Conservation (phyloP, 2,888 invertebrate genomes). For the Campoplex nolae region DNA sequence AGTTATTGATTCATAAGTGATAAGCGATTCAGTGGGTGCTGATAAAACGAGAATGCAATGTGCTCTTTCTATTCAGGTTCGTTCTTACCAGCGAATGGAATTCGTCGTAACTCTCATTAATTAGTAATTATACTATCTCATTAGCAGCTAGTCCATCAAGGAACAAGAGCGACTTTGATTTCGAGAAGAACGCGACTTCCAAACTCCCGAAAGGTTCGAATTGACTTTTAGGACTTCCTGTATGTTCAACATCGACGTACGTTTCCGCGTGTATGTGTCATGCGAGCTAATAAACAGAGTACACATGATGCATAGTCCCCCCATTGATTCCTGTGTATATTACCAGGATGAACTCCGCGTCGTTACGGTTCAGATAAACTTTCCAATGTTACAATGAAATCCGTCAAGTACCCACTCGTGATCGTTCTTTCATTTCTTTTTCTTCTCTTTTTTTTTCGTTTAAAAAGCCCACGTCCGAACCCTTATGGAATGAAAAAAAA, state of each 20-base stretch:
- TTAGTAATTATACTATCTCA: no score
- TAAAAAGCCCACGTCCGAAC: background rate
- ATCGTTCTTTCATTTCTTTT: background rate
- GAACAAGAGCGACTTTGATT: background rate
- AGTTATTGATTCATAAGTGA: background rate
- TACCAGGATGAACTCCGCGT: slow-evolving; percentile 20
- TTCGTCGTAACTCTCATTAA: background rate
- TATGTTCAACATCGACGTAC: background rate
- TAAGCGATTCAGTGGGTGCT: background rate
- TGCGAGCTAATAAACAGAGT: slow-evolving; percentile 32
- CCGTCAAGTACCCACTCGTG: background rate
- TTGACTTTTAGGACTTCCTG: slow-evolving; percentile 12
- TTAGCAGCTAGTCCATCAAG: no score
- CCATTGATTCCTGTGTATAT: slow-evolving; percentile 6
- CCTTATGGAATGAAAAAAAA: background rate
- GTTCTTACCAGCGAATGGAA: background rate
- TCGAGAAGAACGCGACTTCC: background rate
- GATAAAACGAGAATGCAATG: background rate
- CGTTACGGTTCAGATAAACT: slow-evolving; percentile 34
- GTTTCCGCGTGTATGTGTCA: slow-evolving; percentile 13
- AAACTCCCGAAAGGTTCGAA: background rate
- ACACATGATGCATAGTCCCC: slow-evolving; percentile 18
- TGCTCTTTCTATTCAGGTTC: background rate
- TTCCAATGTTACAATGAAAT: background rate
- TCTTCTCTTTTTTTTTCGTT: background rate